Conservation (phyloP, 2,888 invertebrate genomes). For the Callimorpha dominula region DNA sequence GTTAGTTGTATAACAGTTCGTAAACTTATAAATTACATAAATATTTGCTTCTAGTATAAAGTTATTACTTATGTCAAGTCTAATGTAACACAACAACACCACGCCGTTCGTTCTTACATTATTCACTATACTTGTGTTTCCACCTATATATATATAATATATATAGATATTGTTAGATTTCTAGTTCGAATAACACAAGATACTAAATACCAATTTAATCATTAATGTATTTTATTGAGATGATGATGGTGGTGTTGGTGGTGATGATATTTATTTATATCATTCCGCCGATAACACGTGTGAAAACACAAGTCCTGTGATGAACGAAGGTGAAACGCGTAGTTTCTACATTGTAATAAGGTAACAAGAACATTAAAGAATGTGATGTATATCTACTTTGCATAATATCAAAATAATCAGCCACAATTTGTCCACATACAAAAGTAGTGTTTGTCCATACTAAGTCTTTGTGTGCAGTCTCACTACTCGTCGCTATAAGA, state of each 20-base stretch:
- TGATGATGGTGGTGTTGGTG: no score
- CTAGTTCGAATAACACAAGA: no score
- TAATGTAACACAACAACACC: slow-evolving; percentile 65
- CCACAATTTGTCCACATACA: neutral
- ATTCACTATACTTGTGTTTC: neutral
- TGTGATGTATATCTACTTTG: slow-evolving; percentile 26
- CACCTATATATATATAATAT: neutral
- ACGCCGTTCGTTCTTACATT: slow-evolving; percentile 24
- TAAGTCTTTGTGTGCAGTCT: slow-evolving; percentile 11
- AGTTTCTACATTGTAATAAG: slow-evolving; percentile 42
- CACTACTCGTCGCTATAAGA: slow-evolving; percentile 9
- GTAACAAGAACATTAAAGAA: slow-evolving; percentile 39
- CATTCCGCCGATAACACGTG: no score
- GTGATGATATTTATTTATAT: no score
- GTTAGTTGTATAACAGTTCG: slow-evolving; percentile 66
- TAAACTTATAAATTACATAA: slow-evolving; percentile 75
- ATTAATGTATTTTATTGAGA: no score
- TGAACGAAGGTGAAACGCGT: slow-evolving; percentile 19
- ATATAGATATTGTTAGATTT: no score
- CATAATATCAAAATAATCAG: slow-evolving; percentile 29
- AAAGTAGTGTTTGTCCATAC: neutral
- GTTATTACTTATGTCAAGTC: slow-evolving; percentile 47
- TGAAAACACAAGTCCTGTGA: neutral
- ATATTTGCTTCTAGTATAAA: slow-evolving; percentile 54
- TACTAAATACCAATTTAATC: no score